Evolutionary conservation across 2,888 invertebrate genomes (phyloP), one percentile per base, ranked within the genome.

Genomic region (Tenthredo amoena): DNA sequence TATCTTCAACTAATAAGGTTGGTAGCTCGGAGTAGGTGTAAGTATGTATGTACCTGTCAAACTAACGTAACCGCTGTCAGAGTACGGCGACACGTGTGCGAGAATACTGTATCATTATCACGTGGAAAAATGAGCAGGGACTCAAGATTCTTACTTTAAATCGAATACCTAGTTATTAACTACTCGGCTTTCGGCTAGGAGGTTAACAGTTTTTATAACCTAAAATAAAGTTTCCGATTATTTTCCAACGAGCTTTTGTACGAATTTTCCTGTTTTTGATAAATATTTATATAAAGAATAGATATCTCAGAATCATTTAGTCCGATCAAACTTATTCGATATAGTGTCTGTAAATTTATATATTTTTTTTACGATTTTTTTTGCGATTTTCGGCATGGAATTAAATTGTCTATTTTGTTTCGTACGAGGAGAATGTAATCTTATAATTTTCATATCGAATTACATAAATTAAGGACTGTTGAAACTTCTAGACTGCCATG

Each of bases 31-130:
- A 50, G 55, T 21, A 77, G 31, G 77, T 37, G 43, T 43, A 15
- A 15, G 50, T 43, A 47, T 50, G 43, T 7, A 26, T 43, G 18
- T 65, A 68, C 68, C 71, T 83, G 83, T 83, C 83, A 83, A 83
- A 83, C 62, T 37, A 71, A 65, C 83, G 71, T 71, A 71, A 68
- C 34, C 65, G 34, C 81, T 81, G 83, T 83, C 83, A 71, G 68
- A 65, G 68, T 83, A 83, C 65, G 68, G 26, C 83, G 71, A 83
- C 83, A 83, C 83, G 83, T 83, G 83, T 68, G 40, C 77, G 50
- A n/a, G 18, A 74, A 81, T 26, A 62, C 40, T 37, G 12, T 12
- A 81, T 81, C 81, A 40, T 26, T 55, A 31, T 62, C 81, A 81
- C 62, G 58, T 81, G 58, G 37, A 40, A 62, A 34, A 68, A 68